These are phyloP conservation scores for Agrochola circellaris DNA, from an alignment of 2,888 invertebrate genomes.

Conservation along the genomic window DNA sequence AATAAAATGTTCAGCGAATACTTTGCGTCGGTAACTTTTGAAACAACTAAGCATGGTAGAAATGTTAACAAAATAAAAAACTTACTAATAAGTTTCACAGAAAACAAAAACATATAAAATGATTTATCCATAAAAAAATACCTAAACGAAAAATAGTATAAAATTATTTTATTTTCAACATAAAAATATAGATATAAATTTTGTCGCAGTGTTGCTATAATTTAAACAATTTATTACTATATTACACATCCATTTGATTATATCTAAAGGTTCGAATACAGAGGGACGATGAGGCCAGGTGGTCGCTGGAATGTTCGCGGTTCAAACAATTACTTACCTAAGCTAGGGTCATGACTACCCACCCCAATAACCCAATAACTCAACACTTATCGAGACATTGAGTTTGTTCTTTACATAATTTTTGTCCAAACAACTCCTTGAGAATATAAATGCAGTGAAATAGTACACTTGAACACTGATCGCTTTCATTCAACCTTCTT, in stretches of 20 bases:
- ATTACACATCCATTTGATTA: slow-evolving; percentile 62
- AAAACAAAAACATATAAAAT: slow-evolving; percentile 67
- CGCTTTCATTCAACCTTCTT: neutral
- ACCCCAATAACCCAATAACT: neutral
- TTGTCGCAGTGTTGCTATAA: slow-evolving; percentile 60
- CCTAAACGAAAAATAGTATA: slow-evolving; percentile 62
- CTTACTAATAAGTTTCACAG: slow-evolving; percentile 58
- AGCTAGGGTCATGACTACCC: slow-evolving; percentile 9
- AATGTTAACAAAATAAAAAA: slow-evolving; percentile 62
- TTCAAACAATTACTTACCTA: slow-evolving; percentile 23
- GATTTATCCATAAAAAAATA: slow-evolving; percentile 60
- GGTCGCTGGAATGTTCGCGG: slow-evolving; percentile 55
- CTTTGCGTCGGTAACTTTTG: slow-evolving; percentile 65
- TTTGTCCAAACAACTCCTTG: slow-evolving; percentile 11
- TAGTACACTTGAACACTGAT: neutral
- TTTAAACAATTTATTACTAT: slow-evolving; percentile 55
- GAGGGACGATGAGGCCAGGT: slow-evolving; percentile 56
- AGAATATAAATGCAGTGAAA: slow-evolving; percentile 38
- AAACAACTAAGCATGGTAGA: slow-evolving; percentile 44
- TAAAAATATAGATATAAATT: slow-evolving; percentile 70
- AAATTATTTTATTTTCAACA: slow-evolving; percentile 72
- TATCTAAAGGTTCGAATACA: slow-evolving; percentile 48
- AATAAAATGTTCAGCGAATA: slow-evolving; percentile 55
- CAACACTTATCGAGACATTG: neutral
- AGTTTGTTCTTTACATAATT: slow-evolving; percentile 23